Conservation (phyloP, 2,113 vertebrate genomes). For the Sylvicapra grimmia region DNA sequence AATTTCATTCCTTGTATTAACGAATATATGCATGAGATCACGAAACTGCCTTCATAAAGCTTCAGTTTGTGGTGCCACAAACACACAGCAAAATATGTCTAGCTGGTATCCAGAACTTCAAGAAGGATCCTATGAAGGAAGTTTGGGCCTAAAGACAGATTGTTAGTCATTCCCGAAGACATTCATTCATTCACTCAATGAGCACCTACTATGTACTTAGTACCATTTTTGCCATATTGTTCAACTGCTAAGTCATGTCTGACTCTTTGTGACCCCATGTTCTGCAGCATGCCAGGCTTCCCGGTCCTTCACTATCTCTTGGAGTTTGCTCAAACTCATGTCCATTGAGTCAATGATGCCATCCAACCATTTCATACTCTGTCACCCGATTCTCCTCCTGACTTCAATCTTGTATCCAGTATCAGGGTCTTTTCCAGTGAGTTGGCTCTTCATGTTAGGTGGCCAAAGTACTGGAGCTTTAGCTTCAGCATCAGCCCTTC, state of each 20-base stretch:
- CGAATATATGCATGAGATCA: background rate
- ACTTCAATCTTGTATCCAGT: background rate
- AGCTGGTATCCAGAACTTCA: background rate
- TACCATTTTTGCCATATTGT: background rate
- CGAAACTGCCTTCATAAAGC: background rate
- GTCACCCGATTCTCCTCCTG: background rate
- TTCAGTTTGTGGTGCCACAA: background rate
- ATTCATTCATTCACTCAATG: background rate
- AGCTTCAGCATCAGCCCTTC: background rate
- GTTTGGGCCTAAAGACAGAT: background rate
- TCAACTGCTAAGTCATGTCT: background rate
- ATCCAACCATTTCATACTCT: background rate
- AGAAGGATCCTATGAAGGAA: background rate
- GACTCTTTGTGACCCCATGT: background rate
- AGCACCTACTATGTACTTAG: background rate
- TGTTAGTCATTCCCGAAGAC: background rate
- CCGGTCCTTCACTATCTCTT: background rate
- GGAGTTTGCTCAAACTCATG: background rate
- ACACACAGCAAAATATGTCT: background rate
- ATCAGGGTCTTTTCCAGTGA: background rate
- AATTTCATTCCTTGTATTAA: background rate
- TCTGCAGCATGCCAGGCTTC: background rate
- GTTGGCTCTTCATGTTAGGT: background rate
- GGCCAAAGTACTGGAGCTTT: background rate
- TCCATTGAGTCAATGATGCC: background rate